These are phyloP conservation scores for Vanessa atalanta DNA, from an alignment of 1,140 invertebrate species.

Conservation along the genomic window DNA sequence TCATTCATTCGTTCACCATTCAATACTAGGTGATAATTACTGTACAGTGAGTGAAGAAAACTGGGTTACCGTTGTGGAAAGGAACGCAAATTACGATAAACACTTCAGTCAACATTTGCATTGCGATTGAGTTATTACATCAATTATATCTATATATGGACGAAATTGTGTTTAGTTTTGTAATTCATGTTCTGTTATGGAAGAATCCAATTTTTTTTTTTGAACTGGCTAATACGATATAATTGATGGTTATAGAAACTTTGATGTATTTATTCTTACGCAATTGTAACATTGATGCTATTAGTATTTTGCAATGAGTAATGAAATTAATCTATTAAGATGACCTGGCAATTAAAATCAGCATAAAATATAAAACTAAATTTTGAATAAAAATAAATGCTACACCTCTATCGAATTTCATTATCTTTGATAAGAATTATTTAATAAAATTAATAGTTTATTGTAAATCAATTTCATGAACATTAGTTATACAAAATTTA, in stretches of 20 bases:
- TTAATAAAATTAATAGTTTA: too few species aligned
- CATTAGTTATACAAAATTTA: too few species aligned
- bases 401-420: too few species aligned
- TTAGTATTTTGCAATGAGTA: too few species aligned
- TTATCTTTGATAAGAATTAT: too few species aligned
- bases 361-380: too few species aligned
- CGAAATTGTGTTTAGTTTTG: background rate
- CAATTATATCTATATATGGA: slow-evolving; percentile 16
- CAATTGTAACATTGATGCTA: too few species aligned
- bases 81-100: slow-evolving; percentile 27
- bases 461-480: too few species aligned
- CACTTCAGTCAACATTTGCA: slow-evolving; percentile 18
- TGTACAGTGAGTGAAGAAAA: slow-evolving; percentile 21
- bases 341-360: too few species aligned
- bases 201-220: slow-evolving; percentile 9
- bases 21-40: slow-evolving; percentile 36
- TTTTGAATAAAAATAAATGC: too few species aligned
- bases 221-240: background rate
- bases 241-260: background rate
- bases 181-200: slow-evolving; percentile 7
- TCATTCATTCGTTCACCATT: slow-evolving; percentile 29
- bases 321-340: too few species aligned
- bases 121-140: slow-evolving; percentile 25
- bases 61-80: slow-evolving; percentile 29
- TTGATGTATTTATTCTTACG: background rate